Conservation (phyloP, 1,140 invertebrate species). For the Ceratina australensis region DNA sequence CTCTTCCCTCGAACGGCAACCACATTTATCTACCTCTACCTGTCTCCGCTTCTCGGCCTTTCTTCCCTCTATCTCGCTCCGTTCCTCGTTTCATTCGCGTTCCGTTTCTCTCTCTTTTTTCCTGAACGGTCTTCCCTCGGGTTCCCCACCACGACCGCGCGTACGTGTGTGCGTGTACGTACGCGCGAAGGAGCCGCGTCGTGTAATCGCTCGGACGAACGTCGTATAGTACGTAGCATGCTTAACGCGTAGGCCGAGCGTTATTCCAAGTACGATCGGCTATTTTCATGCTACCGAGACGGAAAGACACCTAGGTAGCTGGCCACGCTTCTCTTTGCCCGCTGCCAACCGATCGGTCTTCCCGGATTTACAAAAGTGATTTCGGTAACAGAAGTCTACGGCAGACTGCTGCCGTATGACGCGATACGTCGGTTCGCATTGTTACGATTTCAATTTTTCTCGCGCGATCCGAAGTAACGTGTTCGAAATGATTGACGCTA, state of each 20-base stretch:
- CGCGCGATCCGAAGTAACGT: too few species aligned
- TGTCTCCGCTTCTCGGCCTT: constrained; percentile 37
- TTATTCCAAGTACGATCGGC: constrained; percentile 68
- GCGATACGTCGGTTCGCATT: too few species aligned
- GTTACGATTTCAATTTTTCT: too few species aligned
- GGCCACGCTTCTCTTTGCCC: constrained; percentile 24
- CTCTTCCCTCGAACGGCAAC: constrained; percentile 14
- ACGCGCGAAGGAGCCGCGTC: too few species aligned
- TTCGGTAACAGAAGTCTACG: too few species aligned
- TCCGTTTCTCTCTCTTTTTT: constrained; percentile 31
- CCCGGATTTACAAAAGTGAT: too few species aligned
- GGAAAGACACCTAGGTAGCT: constrained; percentile 57
- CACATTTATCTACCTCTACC: constrained; percentile 39
- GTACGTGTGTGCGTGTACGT: not conserved
- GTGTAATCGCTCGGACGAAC: constrained; percentile 27
- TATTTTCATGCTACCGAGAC: constrained; percentile 66
- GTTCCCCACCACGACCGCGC: not conserved
- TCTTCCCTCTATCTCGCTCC: constrained; percentile 18
- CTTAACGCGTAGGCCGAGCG: constrained; percentile 64
- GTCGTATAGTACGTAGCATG: constrained; percentile 55
- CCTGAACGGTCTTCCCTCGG: constrained; percentile 40
- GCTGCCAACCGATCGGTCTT: too few species aligned
- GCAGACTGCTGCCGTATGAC: too few species aligned
- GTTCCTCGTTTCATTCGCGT: constrained; percentile 20
- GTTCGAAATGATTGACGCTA: too few species aligned